phyloP scores from a whole-genome alignment of 2,888 invertebrate species.

The Idaea dimidiata region DNA sequence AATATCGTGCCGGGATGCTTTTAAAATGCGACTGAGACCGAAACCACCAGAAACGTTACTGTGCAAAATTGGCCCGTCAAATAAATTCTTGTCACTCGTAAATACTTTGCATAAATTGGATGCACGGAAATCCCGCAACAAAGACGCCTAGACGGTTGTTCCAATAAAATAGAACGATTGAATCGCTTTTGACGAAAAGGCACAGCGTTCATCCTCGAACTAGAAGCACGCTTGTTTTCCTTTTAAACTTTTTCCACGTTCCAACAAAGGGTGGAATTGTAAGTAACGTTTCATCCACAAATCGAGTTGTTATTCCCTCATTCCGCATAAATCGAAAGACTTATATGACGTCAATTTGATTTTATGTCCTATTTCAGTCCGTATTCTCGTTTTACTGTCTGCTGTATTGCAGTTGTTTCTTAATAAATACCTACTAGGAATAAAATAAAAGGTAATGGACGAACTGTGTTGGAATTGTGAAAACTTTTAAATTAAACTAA shows the following conservation, averaged over 20 bases:
- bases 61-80: constrained; percentile 67
- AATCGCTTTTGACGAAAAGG: constrained; percentile 68
- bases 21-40: constrained; percentile 47
- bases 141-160: constrained; percentile 64
- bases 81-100: constrained; percentile 74
- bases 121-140: constrained; percentile 68
- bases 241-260: constrained; percentile 39
- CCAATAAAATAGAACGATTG: constrained; percentile 72
- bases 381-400: constrained; percentile 28
- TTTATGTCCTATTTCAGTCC: constrained; percentile 32
- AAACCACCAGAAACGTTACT: constrained; percentile 43
- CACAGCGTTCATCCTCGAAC: constrained; percentile 46
- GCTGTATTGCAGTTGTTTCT: constrained; percentile 22
- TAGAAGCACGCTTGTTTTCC: constrained; percentile 40
- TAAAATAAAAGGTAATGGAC: constrained; percentile 12
- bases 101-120: constrained; percentile 77
- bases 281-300: constrained; percentile 39
- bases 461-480: constrained; percentile 9
- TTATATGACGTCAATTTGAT: constrained; percentile 36
- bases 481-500: constrained; percentile 7
- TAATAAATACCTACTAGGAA: constrained; percentile 13
- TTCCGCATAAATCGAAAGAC: constrained; percentile 47
- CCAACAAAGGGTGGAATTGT: constrained; percentile 32
- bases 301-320: constrained; percentile 46
- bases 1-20: constrained; percentile 42